Percentiles rank a stretch among this genome's conserved stretches.
These are phyloP conservation scores for Champsocephalus gunnari DNA, from an alignment of 2,797 vertebrate species.

Conservation along the genomic window DNA sequence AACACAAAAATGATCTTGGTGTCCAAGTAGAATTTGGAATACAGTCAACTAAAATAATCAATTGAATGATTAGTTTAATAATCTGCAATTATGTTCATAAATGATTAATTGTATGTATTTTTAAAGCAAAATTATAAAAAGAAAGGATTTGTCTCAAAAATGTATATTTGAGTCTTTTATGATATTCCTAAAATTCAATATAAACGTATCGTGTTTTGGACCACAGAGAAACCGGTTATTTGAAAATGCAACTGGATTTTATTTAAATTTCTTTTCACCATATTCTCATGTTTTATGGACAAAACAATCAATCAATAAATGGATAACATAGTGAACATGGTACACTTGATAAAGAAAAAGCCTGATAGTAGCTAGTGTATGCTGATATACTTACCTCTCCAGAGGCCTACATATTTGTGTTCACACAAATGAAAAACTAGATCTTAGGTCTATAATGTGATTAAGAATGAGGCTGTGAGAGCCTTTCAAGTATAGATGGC, in stretches of 20 bases:
- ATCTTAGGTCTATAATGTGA: constrained; percentile 19
- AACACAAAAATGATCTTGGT: constrained; percentile 9
- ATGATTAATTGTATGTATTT: background rate
- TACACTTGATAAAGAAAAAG: no score
- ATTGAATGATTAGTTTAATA: background rate
- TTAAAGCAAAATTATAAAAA: background rate
- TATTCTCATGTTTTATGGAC: background rate
- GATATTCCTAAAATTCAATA: no score
- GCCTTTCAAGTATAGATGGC: constrained; percentile 17
- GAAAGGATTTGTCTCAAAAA: no score
- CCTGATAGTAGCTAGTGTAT: background rate
- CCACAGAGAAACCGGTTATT: background rate
- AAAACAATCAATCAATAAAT: no score
- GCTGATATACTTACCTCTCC: background rate
- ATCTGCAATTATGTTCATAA: background rate
- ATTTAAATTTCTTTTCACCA: background rate
- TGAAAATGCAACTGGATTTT: background rate
- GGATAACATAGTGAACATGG: no score
- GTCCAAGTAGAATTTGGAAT: constrained; percentile 5
- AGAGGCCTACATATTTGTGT: background rate
- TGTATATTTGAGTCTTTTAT: no score
- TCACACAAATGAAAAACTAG: background rate
- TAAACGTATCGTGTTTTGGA: no score
- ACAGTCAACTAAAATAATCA: background rate
- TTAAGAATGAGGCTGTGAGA: constrained; percentile 10